A percentile compares a stretch with the other conserved stretches of the same genome.
Evolutionary conservation across 2,113 vertebrate genomes (phyloP).

Genomic region (Eulemur macaco): DNA sequence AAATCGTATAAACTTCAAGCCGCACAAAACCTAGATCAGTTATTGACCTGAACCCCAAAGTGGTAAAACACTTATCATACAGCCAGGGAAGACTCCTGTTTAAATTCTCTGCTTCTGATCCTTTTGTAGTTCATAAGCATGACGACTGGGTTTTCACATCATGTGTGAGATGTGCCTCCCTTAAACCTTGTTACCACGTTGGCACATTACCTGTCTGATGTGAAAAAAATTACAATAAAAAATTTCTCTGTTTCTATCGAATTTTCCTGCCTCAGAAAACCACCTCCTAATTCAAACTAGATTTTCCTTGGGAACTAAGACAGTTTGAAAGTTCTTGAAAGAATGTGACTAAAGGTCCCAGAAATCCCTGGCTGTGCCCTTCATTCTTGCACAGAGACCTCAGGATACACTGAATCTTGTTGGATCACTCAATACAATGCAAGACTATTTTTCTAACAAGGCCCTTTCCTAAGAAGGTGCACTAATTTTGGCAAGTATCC

Average conservation of each 20-base stretch:
- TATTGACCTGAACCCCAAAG: not conserved
- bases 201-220: too few species aligned
- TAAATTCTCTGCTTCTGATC: constrained; percentile 23
- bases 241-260: constrained; percentile 18
- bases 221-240: not conserved
- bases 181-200: too few species aligned
- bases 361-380: not conserved
- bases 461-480: constrained; percentile 40
- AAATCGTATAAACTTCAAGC: not conserved
- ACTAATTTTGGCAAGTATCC: constrained; percentile 55
- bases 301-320: constrained; percentile 20
- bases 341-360: not conserved
- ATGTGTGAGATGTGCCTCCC: too few species aligned
- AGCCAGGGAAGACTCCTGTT: not conserved
- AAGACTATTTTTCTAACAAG: constrained; percentile 60
- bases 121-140: too few species aligned
- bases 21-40: not conserved
- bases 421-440: constrained; percentile 6
- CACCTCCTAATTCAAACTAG: not conserved
- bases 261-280: constrained; percentile 43
- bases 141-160: too few species aligned
- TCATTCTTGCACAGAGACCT: constrained; percentile 13
- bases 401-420: not conserved
- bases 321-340: constrained; percentile 38
- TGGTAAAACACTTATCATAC: not conserved